Evolutionary conservation across 53 echinoderm and acorn worm species (phyloP), one percentile per base, ranked within the genome.

Genomic region (Crossaster papposus): DNA sequence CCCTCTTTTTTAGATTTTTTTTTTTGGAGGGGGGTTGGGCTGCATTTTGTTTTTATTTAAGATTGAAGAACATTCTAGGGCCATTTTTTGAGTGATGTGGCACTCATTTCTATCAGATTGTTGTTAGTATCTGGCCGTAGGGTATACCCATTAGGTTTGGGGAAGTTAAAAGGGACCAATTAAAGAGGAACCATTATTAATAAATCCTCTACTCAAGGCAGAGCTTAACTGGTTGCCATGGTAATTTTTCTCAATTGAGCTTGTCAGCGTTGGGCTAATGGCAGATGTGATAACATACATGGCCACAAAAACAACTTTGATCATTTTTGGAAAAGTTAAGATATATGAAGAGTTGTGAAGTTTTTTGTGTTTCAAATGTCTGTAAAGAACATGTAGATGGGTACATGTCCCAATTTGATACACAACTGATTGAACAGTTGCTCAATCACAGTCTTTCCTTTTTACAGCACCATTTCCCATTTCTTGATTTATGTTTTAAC

Each of bases 31-130:
- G n/a, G n/a, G n/a, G n/a, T n/a, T n/a, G n/a, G n/a, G n/a, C n/a
- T n/a, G n/a, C 44, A 50, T 78, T 79, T 26, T 53, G 54, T 31
- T 54, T 79, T 79, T 30, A 79, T 30, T 79, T 53, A 51, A 44
- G 38, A 37, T 36, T 2, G 13, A 20, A 23, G 78, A 51, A 78
- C 13, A 54, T n/a, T 54, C 30, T 4, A 54, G 54, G 51, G 35
- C 54, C 52, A 53, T 29, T 20, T 79, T 33, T 54, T 17, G 22
- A 30, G 79, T 54, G 54, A 14, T 30, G 2, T 37, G 30, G 34
- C 51, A 78, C 58, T 18, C 58, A 58, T 20, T 58, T 20, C 22
- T 2, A 20, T 58, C 12, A 11, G 58, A 58, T 58, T 44, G 44
- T 44, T 44, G 9, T 44, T 44, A 44, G 44, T 44, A 44, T 17